Conservation (phyloP, 1,140 invertebrate genomes). For the Elymnias hypermnestra region DNA sequence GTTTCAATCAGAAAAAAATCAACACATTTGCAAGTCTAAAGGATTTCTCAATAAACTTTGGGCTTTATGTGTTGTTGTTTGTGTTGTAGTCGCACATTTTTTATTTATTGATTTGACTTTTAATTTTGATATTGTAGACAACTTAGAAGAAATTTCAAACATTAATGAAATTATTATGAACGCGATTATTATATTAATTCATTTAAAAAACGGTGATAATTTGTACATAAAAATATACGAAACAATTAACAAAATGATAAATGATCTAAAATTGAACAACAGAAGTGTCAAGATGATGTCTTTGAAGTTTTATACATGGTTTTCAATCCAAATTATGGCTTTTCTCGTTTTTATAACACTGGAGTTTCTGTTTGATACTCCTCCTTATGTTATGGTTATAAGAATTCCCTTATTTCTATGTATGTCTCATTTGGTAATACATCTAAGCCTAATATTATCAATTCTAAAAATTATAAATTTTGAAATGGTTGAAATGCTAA, state of each 20-base stretch:
- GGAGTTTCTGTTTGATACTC: constrained; percentile 29
- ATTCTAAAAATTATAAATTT: constrained; percentile 40
- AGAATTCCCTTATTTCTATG: constrained; percentile 43
- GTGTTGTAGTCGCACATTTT: constrained; percentile 11
- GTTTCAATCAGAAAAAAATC: constrained; percentile 10
- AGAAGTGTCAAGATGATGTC: constrained; percentile 30
- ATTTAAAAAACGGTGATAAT: constrained; percentile 23
- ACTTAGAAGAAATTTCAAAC: constrained; percentile 31
- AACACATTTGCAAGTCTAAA: not conserved
- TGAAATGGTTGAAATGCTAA: constrained; percentile 26
- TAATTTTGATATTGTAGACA: constrained; percentile 25
- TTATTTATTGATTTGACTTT: constrained; percentile 18
- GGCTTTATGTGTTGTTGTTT: constrained; percentile 18
- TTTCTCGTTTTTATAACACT: constrained; percentile 28
- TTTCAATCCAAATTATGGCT: constrained; percentile 18
- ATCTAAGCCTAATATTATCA: constrained; percentile 39
- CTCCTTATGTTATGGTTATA: constrained; percentile 35
- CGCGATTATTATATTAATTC: constrained; percentile 31
- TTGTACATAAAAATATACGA: constrained; percentile 26
- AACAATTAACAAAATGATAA: constrained; percentile 27
- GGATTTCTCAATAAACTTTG: constrained; percentile 18
- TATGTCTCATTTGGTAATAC: constrained; percentile 36
- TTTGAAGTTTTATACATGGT: constrained; percentile 36
- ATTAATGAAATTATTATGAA: constrained; percentile 38
- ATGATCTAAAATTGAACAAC: constrained; percentile 25